Evolutionary conservation across 2,113 vertebrate species (phyloP), one percentile per base, ranked within the genome.

Genomic region (Otus sunia): DNA sequence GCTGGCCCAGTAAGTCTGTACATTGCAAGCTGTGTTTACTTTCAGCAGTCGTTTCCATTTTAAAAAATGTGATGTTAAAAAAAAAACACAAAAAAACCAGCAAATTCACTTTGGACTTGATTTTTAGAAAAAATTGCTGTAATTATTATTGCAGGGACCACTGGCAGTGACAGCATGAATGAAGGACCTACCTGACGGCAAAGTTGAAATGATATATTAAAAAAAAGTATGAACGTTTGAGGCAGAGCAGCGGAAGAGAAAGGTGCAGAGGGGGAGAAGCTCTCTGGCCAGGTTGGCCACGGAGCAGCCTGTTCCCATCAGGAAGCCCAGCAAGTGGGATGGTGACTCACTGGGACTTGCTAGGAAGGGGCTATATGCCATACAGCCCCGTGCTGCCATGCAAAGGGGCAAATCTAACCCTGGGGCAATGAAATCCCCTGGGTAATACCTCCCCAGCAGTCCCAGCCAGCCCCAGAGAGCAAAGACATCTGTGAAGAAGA

Each of bases 1-100:
- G 34, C 94, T 84, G 97, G 86, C 92, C 97, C 96, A 97, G 52
- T 97, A 97, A 98, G 97, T 91, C 90, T 97, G 92, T 66, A 92
- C 53, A 22, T 93, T 97, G 95, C 93, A 97, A 96, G 97, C 94
- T 92, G 96, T 96, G 96, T 95, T 96, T 97, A 95, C 96, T 94
- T 96, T 93, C 96, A 96, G 96, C 88, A 96, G 86, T 96, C 89
- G 88, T 86, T 94, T 95, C 90, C 92, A 91, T 96, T 95, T 64
- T 26, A 86, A 94, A 92, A 89, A 64, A 47, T 26, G 53, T 77
- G 89, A 78, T 45, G 25, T 64, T 32, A 5, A 66, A 86, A 63
- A 47, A 23, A 67, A 37, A 62, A 21, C 1, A 2, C 25, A n/a
- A 45, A 74, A 92, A 96, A 94, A 34, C 91, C 66, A 97, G 76